A percentile compares a stretch with the other conserved stretches of the same genome.
phyloP scores from a whole-genome alignment of 2,888 invertebrate species.

The Pristionchus mayeri region DNA sequence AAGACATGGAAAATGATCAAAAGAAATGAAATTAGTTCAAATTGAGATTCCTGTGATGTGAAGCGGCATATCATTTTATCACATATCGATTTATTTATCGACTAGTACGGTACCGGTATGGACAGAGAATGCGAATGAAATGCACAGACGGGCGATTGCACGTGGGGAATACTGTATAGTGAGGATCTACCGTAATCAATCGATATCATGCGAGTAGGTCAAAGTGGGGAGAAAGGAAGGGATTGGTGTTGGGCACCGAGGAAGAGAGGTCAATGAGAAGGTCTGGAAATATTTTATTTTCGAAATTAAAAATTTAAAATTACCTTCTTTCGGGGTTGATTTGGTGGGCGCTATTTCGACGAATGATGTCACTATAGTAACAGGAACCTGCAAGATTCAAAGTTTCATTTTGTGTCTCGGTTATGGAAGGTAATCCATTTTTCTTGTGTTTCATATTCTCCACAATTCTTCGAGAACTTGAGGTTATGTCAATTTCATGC shows the following conservation, averaged over 20 bases:
- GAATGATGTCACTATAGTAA: conserved; percentile 23
- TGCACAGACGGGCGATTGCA: conserved; percentile 7
- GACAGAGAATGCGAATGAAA: not conserved
- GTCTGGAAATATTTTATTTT: not conserved
- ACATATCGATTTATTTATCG: not conserved
- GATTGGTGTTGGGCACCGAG: not conserved
- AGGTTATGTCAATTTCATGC: no score
- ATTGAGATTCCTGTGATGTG: no score
- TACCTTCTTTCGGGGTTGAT: not conserved
- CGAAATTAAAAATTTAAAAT: not conserved
- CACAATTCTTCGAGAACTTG: no score
- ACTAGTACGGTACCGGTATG: not conserved
- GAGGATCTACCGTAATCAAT: not conserved
- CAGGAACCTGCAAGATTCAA: not conserved
- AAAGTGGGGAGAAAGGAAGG: not conserved
- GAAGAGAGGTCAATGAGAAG: conserved; percentile 6
- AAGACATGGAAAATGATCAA: no score
- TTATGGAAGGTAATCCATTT: no score
- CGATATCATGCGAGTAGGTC: not conserved
- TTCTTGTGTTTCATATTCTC: no score
- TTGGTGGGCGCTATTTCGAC: conserved; percentile 21
- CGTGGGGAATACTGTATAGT: not conserved
- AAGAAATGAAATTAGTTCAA: no score
- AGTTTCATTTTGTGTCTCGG: no score
- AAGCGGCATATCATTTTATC: not conserved